Evolutionary conservation across 2,797 vertebrate genomes (phyloP).

Genomic region (Brotula barbata): DNA sequence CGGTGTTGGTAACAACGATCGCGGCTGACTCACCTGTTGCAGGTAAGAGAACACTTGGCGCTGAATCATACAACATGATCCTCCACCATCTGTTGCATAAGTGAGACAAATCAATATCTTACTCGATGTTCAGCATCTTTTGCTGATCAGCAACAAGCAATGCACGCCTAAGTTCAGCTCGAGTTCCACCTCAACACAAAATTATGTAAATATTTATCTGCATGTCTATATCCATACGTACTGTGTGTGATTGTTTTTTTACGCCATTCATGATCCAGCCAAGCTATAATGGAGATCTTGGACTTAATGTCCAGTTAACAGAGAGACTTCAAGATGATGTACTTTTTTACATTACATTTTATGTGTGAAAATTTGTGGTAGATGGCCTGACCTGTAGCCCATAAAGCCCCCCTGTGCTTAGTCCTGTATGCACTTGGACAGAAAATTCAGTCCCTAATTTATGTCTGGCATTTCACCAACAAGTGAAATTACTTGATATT

Average conservation of each 20-base stretch:
- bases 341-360: too few species aligned
- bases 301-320: conserved; percentile 19
- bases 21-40: conserved; percentile 68
- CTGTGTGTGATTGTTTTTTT: not conserved
- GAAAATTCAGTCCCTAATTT: not conserved
- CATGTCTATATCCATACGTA: not conserved
- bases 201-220: not conserved
- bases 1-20: conserved; percentile 68
- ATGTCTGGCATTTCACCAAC: not conserved
- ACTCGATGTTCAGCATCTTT: conserved; percentile 1
- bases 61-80: conserved; percentile 32
- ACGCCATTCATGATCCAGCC: not conserved
- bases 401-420: too few species aligned
- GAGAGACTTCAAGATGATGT: not conserved
- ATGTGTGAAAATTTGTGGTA: not conserved
- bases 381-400: not conserved
- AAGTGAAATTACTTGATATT: not conserved
- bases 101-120: conserved; percentile 8
- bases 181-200: not conserved
- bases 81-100: conserved; percentile 25
- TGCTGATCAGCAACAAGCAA: not conserved
- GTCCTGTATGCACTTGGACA: conserved; percentile 4
- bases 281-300: conserved; percentile 12
- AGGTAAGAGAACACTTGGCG: conserved; percentile 74
- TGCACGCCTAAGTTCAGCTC: not conserved